Percentiles rank a stretch among this genome's conserved stretches.
phyloP scores from a whole-genome alignment of 1,140 invertebrate species.

The Sycophila sp. region DNA sequence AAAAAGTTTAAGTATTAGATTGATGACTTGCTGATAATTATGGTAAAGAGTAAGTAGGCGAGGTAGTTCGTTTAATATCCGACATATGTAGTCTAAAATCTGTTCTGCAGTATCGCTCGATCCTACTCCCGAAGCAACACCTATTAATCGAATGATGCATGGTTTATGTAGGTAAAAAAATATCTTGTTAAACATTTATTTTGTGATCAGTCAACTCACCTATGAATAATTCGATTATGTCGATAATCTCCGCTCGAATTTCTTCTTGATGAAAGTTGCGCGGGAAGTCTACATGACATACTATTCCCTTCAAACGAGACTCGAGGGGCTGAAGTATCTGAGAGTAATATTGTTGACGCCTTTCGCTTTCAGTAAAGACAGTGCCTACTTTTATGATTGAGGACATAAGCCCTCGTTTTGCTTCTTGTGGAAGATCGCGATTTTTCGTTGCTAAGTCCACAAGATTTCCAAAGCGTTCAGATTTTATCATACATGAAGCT shows the following conservation, averaged over 20 bases:
- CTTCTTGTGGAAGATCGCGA: constrained; percentile 61
- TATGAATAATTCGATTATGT: constrained; percentile 74
- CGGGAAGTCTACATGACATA: constrained; percentile 69
- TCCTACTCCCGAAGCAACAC: constrained; percentile 71
- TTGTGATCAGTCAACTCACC: too few species aligned
- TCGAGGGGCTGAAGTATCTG: constrained; percentile 73
- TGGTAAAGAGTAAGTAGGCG: constrained; percentile 79
- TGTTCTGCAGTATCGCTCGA: constrained; percentile 70
- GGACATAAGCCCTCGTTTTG: constrained; percentile 67
- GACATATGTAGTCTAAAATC: constrained; percentile 74
- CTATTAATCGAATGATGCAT: too few species aligned
- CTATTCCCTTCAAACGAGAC: constrained; percentile 69
- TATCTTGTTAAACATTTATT: too few species aligned
- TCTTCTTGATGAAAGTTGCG: constrained; percentile 70
- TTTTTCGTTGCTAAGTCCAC: constrained; percentile 64
- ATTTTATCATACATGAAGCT: constrained; percentile 50
- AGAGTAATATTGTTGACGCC: constrained; percentile 62
- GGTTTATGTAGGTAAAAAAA: too few species aligned
- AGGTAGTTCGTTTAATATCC: constrained; percentile 74
- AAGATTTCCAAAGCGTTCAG: constrained; percentile 53
- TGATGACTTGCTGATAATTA: constrained; percentile 84
- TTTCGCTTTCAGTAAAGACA: constrained; percentile 55
- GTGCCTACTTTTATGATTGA: constrained; percentile 66
- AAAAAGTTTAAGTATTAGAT: constrained; percentile 81
- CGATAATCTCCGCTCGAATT: constrained; percentile 71